phyloP scores from a whole-genome alignment of 1,140 invertebrate genomes.

The Coelopa frigida region DNA sequence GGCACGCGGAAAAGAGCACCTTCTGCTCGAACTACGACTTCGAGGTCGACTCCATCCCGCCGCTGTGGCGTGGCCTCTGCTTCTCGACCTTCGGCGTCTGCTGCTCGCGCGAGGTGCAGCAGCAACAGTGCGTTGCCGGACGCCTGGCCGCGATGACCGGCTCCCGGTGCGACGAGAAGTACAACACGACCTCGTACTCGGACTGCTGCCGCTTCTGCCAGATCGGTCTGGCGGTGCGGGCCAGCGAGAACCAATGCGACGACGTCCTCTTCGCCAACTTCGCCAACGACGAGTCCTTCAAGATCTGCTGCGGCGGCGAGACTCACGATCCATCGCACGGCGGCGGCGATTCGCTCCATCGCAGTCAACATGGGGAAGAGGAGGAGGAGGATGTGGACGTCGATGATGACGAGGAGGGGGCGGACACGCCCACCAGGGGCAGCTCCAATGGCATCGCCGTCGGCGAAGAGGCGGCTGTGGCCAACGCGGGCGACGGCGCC shows the following conservation, averaged over 20 bases:
- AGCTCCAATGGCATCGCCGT: slow-evolving; percentile 15
- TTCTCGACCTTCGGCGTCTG: slow-evolving; percentile 37
- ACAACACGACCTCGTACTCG: slow-evolving; percentile 20
- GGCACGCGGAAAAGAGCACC: slow-evolving; percentile 19
- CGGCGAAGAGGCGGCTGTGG: slow-evolving; percentile 14
- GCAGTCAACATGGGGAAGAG: slow-evolving; percentile 3
- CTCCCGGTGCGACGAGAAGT: slow-evolving; percentile 19
- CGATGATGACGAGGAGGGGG: not conserved
- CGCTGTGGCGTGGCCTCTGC: slow-evolving; percentile 34
- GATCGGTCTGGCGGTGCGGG: slow-evolving; percentile 37
- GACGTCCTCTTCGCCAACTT: slow-evolving; percentile 30
- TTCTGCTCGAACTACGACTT: slow-evolving; percentile 23
- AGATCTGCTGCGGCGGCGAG: slow-evolving; percentile 24
- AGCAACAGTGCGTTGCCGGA: slow-evolving; percentile 29
- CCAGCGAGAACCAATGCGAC: slow-evolving; percentile 29
- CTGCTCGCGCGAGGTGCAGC: slow-evolving; percentile 26
- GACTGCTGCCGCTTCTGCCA: slow-evolving; percentile 39
- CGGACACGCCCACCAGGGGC: not conserved
- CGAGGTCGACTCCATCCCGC: slow-evolving; percentile 21
- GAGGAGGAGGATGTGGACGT: not conserved
- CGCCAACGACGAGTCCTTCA: slow-evolving; percentile 30
- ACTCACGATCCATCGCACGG: not conserved
- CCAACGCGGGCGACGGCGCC: slow-evolving; percentile 21
- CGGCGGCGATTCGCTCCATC: slow-evolving; percentile 5
- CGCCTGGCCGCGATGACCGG: slow-evolving; percentile 32